phyloP scores from a whole-genome alignment of 2,113 vertebrate genomes.

The Castor canadensis region DNA sequence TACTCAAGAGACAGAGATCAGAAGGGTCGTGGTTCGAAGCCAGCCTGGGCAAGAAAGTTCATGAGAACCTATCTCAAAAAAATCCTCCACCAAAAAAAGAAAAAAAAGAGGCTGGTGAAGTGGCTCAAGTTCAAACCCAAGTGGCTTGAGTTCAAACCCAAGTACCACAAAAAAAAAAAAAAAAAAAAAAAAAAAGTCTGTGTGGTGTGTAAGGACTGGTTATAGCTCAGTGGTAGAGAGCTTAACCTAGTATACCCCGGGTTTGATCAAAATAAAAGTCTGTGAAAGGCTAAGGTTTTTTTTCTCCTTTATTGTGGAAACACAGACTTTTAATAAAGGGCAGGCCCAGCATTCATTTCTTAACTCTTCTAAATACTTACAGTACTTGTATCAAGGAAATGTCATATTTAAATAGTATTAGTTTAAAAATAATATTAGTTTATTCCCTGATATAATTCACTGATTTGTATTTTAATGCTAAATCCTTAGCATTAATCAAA shows the following conservation, averaged over 20 bases:
- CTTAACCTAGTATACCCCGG: too few species aligned
- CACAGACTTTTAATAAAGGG: neutral
- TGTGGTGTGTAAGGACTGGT: neutral
- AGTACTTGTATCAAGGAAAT: neutral
- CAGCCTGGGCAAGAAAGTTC: too few species aligned
- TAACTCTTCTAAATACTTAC: slow-evolving; percentile 6
- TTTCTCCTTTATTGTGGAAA: neutral
- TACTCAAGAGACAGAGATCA: too few species aligned
- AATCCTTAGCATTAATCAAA: neutral
- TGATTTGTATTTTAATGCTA: slow-evolving; percentile 32
- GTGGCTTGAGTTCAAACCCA: too few species aligned
- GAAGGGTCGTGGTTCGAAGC: too few species aligned
- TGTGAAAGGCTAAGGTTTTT: neutral
- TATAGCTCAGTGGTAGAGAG: neutral
- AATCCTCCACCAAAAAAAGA: too few species aligned
- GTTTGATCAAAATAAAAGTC: neutral
- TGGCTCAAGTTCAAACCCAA: too few species aligned
- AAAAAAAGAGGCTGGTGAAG: too few species aligned
- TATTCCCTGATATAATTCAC: slow-evolving; percentile 24
- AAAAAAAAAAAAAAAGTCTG: neutral
- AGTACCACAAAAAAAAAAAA: too few species aligned
- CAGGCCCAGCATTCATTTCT: neutral
- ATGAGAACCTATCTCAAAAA: too few species aligned
- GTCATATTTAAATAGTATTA: too few species aligned
- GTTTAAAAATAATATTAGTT: slow-evolving; percentile 17